Conservation (phyloP, 2,888 invertebrate species). For the Ernsta delagoae region DNA sequence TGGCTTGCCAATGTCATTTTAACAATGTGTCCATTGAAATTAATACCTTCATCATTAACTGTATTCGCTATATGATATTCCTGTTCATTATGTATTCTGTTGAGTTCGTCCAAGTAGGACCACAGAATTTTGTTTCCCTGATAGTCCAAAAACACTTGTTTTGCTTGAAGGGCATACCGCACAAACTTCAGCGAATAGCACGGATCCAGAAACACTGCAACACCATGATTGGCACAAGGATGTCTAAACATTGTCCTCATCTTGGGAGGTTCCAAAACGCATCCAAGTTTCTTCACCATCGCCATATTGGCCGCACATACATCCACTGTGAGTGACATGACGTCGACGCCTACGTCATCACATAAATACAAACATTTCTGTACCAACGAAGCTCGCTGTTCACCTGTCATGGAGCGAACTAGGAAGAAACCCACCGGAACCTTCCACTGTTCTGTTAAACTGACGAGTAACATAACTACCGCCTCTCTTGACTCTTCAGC, state of each 20-base stretch:
- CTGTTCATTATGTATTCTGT: neutral
- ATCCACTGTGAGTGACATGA: neutral
- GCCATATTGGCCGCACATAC: neutral
- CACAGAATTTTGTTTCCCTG: neutral
- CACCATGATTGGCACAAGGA: neutral
- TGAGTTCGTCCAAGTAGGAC: neutral
- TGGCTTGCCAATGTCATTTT: neutral
- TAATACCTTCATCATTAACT: constrained; percentile 5
- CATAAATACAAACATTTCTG: neutral
- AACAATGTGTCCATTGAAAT: neutral
- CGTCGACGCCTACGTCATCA: constrained; percentile 1
- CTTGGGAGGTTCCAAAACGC: neutral
- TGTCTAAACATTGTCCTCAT: neutral
- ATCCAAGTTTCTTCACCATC: constrained; percentile 9
- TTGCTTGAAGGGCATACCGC: neutral
- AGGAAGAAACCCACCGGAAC: constrained; percentile 3
- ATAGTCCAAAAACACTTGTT: constrained; percentile 1
- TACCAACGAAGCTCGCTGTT: neutral
- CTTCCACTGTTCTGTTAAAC: neutral
- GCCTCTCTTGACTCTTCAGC: neutral
- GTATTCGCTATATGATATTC: constrained; percentile 1
- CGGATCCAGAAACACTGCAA: constrained; percentile 3
- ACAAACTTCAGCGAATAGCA: neutral
- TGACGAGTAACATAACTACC: neutral
- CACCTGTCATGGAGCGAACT: neutral